Percentiles rank a stretch among this genome's conserved stretches.
phyloP scores from a whole-genome alignment of 1,140 invertebrate species.

The Meloidogyne hapla region DNA sequence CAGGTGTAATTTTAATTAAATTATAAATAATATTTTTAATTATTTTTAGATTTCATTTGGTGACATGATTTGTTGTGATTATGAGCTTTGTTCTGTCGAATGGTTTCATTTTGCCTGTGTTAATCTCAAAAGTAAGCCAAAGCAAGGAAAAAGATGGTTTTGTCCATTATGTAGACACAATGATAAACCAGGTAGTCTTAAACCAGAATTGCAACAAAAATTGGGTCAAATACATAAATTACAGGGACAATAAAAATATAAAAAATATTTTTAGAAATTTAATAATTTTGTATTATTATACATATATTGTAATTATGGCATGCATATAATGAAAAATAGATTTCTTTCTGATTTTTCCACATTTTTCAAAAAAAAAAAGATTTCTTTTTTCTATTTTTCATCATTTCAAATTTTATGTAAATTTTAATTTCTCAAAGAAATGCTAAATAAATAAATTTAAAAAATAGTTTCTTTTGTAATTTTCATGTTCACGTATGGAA shows the following conservation, averaged over 20 bases:
- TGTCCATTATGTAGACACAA: conserved; percentile 24
- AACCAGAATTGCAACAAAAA: conserved; percentile 26
- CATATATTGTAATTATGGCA: too few species aligned
- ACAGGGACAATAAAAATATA: conserved; percentile 4
- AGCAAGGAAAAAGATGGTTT: conserved; percentile 30
- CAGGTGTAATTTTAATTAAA: conserved; percentile 72
- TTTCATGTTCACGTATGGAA: too few species aligned
- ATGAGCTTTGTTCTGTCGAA: conserved; percentile 85
- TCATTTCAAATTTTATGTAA: too few species aligned
- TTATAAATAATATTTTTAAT: neutral
- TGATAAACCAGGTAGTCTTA: conserved; percentile 23
- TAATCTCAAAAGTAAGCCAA: conserved; percentile 31
- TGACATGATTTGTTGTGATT: conserved; percentile 98
- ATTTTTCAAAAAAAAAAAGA: too few species aligned
- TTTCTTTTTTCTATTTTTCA: too few species aligned
- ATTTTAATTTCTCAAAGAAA: too few species aligned
- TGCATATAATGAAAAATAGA: too few species aligned
- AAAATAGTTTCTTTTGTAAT: too few species aligned
- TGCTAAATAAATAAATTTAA: too few species aligned
- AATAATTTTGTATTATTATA: too few species aligned
- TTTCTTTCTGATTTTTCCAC: too few species aligned
- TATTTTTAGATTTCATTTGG: conserved; percentile 76
- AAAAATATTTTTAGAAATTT: neutral
- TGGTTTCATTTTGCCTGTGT: conserved; percentile 87
- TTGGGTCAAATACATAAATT: conserved; percentile 12